These are phyloP conservation scores for Caradrina clavipalpis DNA, from an alignment of 2,888 invertebrate genomes.

Conservation along the genomic window DNA sequence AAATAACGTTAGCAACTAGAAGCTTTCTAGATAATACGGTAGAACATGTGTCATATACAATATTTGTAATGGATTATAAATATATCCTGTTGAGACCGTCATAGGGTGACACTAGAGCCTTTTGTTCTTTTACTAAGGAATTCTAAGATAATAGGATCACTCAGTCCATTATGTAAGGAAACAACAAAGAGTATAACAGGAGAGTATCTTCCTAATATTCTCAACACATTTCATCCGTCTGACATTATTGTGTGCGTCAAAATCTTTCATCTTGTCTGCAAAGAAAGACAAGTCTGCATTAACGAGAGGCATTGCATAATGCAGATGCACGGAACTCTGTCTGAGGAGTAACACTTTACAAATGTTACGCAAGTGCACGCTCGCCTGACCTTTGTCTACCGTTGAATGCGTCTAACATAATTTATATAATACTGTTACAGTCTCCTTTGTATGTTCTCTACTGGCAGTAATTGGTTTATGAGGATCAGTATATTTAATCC, in stretches of 20 bases:
- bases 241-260: slow-evolving; percentile 20
- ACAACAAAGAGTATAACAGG: slow-evolving; percentile 19
- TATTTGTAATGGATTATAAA: slow-evolving; percentile 26
- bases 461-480: slow-evolving; percentile 67
- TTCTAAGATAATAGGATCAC: slow-evolving; percentile 4
- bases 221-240: slow-evolving; percentile 14
- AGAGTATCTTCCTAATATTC: slow-evolving; percentile 8
- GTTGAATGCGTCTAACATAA: slow-evolving; percentile 58
- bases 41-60: slow-evolving; percentile 13
- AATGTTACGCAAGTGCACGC: slow-evolving; percentile 70
- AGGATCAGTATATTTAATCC: slow-evolving; percentile 62
- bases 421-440: slow-evolving; percentile 61
- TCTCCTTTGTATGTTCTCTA: slow-evolving; percentile 57
- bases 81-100: slow-evolving; percentile 16
- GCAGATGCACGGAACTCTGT: slow-evolving; percentile 67
- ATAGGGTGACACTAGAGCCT: neutral
- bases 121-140: slow-evolving; percentile 1
- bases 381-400: slow-evolving; percentile 76
- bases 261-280: slow-evolving; percentile 23
- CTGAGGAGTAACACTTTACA: slow-evolving; percentile 61
- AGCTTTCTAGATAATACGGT: slow-evolving; percentile 31
- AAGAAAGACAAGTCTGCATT: slow-evolving; percentile 44
- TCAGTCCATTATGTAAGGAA: slow-evolving; percentile 12
- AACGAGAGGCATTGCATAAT: slow-evolving; percentile 65
- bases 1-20: slow-evolving; percentile 12